Conservation (phyloP, 2,888 invertebrate species). For the Polydrusus cervinus region DNA sequence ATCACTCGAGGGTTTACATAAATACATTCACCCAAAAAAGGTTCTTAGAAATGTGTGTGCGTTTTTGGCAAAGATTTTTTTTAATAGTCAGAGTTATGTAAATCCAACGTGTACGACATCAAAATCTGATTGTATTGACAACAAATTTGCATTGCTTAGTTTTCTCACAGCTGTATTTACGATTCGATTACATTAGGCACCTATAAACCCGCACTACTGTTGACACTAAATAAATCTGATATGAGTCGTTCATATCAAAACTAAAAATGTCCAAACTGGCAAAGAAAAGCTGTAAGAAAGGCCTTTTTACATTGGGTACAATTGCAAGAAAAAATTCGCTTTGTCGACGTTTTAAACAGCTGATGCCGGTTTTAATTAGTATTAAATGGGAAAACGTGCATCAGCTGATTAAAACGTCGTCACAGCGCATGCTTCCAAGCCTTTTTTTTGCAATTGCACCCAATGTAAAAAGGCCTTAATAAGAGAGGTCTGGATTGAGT, state of each 20-base stretch:
- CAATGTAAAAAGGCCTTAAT: too few relatives aligned
- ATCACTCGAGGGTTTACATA: slow-evolving; percentile 64
- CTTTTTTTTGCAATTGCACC: too few relatives aligned
- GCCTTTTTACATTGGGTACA: too few relatives aligned
- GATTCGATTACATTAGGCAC: slow-evolving; percentile 32
- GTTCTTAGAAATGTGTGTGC: slow-evolving; percentile 34
- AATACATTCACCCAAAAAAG: slow-evolving; percentile 26
- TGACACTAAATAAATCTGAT: slow-evolving; percentile 8
- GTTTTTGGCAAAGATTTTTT: slow-evolving; percentile 1
- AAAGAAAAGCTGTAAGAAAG: too few relatives aligned
- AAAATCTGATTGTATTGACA: slow-evolving; percentile 20
- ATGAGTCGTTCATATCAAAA: slow-evolving; percentile 1
- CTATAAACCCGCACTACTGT: slow-evolving; percentile 34
- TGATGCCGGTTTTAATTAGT: too few relatives aligned
- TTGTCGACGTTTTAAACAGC: too few relatives aligned
- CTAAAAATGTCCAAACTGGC: not conserved
- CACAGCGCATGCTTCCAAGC: too few relatives aligned
- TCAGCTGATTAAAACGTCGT: too few relatives aligned
- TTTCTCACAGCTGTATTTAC: slow-evolving; percentile 31
- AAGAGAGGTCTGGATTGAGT: too few relatives aligned
- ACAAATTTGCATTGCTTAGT: slow-evolving; percentile 36
- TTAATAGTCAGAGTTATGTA: slow-evolving; percentile 1
- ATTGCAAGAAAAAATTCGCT: too few relatives aligned
- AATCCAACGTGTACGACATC: slow-evolving; percentile 19
- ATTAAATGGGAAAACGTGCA: too few relatives aligned